phyloP scores from a whole-genome alignment of 2,797 vertebrate genomes.

The Benthosema pterotum region DNA sequence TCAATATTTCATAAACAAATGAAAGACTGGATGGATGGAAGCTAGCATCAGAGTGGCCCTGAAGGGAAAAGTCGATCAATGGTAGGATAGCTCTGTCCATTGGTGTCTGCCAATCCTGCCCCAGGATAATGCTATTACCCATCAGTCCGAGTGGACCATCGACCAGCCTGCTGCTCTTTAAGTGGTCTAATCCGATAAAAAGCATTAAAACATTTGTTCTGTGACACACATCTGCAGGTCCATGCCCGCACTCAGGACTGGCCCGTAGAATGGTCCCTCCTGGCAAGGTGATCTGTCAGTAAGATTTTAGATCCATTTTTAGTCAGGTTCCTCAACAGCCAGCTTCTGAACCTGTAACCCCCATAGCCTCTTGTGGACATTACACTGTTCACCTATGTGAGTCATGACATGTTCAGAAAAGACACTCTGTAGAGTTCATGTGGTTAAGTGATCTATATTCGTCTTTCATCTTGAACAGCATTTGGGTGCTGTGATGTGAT shows the following conservation, averaged over 20 bases:
- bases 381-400: no score
- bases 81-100: constrained; percentile 57
- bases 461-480: no score
- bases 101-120: constrained; percentile 70
- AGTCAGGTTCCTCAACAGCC: no score
- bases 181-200: constrained; percentile 81
- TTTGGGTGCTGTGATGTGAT: no score
- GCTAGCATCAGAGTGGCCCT: constrained; percentile 58
- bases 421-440: no score
- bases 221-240: constrained; percentile 73
- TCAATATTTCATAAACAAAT: constrained; percentile 86
- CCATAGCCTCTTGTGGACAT: no score
- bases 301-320: no score
- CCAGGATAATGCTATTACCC: constrained; percentile 79
- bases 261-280: background rate
- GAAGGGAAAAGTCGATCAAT: constrained; percentile 70
- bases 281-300: background rate
- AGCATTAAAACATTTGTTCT: constrained; percentile 84
- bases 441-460: no score
- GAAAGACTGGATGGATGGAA: constrained; percentile 69
- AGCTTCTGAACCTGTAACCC: no score
- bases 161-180: constrained; percentile 73
- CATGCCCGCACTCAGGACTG: constrained; percentile 28
- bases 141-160: constrained; percentile 76
- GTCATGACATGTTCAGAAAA: no score